Percentiles rank a stretch among this genome's conserved stretches.
Conservation (phyloP, 2,888 invertebrate species). For the Limenitis camilla region DNA sequence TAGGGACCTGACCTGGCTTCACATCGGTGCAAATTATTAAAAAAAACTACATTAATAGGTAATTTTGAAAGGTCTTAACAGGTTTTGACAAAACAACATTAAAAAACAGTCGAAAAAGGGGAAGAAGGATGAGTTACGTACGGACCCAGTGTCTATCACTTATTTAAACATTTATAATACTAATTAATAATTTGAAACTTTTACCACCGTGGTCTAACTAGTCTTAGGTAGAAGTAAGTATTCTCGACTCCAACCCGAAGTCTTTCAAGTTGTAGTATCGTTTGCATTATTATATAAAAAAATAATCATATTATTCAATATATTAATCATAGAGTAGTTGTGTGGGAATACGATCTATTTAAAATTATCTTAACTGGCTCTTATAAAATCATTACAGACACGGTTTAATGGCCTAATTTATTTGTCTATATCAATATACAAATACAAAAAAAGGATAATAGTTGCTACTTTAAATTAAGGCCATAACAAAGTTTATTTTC, state of each 20-base stretch:
- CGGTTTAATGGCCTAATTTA: too few species aligned
- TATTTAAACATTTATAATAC: constrained; percentile 10
- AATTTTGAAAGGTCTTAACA: too few species aligned
- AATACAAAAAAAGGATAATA: background rate
- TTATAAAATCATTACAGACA: too few species aligned
- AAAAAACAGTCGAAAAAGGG: too few species aligned
- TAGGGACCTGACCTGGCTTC: too few species aligned
- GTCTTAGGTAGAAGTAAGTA: constrained; percentile 7
- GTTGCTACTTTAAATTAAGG: background rate
- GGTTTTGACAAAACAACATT: too few species aligned
- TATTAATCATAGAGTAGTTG: background rate
- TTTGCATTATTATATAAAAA: constrained; percentile 1
- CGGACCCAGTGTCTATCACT: background rate
- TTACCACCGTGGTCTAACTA: constrained; percentile 17
- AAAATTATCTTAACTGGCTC: too few species aligned
- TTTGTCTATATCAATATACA: too few species aligned
- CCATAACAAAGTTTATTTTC: too few species aligned
- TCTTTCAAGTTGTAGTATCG: constrained; percentile 3
- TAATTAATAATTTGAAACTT: constrained; percentile 7
- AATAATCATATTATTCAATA: background rate
- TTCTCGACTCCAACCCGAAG: background rate
- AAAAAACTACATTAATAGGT: too few species aligned
- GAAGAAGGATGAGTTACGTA: too few species aligned
- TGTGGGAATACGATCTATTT: background rate
- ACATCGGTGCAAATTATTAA: too few species aligned